phyloP scores from a whole-genome alignment of 1,140 invertebrate species.

The Bacillus rossius region DNA sequence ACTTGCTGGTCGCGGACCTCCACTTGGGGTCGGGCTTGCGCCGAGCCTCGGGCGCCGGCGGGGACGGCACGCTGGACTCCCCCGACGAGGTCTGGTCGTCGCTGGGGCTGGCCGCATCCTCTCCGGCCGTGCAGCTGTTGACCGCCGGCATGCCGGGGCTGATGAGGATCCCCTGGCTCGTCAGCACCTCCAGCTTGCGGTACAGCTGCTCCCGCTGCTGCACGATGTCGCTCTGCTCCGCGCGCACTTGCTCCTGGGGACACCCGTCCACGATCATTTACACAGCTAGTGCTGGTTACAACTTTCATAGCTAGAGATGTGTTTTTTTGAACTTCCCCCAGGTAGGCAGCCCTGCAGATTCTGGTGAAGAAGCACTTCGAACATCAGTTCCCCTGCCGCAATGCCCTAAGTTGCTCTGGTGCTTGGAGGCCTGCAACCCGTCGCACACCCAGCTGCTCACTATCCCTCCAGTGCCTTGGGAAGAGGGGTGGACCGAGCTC shows the following conservation, averaged over 20 bases:
- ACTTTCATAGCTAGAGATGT: too few relatives aligned
- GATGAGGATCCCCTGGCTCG: constrained; percentile 59
- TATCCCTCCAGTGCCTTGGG: too few relatives aligned
- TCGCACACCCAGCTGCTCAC: too few relatives aligned
- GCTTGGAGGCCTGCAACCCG: too few relatives aligned
- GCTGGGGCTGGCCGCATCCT: background rate
- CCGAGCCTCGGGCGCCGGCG: constrained; percentile 24
- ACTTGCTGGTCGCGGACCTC: constrained; percentile 22
- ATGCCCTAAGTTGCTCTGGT: too few relatives aligned
- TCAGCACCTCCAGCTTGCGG: constrained; percentile 70
- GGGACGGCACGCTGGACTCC: constrained; percentile 16
- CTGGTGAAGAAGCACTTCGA: too few relatives aligned
- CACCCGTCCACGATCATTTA: background rate
- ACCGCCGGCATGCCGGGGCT: constrained; percentile 10
- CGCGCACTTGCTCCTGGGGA: constrained; percentile 56
- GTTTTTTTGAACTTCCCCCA: too few relatives aligned
- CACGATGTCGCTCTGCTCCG: constrained; percentile 74
- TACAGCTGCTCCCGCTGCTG: constrained; percentile 85
- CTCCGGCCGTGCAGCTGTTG: background rate
- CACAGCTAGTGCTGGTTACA: too few relatives aligned
- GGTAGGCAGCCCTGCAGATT: too few relatives aligned
- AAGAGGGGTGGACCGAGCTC: too few relatives aligned
- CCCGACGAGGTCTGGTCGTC: background rate
- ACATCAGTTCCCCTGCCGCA: too few relatives aligned
- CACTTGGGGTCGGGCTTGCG: constrained; percentile 31